Base-by-base conservation (phyloP, 1,140 invertebrate species). In the Bombus ignitus region DNA sequence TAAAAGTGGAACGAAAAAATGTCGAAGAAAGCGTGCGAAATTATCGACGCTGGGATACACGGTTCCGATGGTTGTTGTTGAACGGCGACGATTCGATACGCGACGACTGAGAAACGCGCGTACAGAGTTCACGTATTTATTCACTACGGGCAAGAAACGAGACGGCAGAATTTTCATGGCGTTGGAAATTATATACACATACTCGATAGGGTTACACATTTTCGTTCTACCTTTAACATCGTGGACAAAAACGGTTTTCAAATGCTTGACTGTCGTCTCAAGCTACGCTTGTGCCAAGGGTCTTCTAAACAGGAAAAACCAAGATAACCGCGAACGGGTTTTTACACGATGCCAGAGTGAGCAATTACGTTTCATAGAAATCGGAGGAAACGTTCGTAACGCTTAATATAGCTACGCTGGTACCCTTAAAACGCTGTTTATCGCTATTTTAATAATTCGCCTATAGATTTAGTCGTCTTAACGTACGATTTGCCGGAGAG, bases 391-490 rank as follows among this genome's bases (percentile, higher is more conserved):
- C 88, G 92, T 89, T 92, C 88, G 92, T 81, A 65, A 92, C 84
- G 92, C 85, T 91, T 91, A 91, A 89, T 10, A 92, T 87, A 92
- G 85, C 85, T 78, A 78, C 59, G 59, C 57, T 91, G 90, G 90
- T 89, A 92, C 85, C 88, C 88, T 90, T 92, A 70, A 62, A 92
- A 90, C 88, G 88, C 85, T 86, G 78, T 88, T 92, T 89, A 88
- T 90, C 88, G 86, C 83, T 91, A 89, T 89, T 65, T 53, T 91
- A 37, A 86, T 88, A 88, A 90, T 88, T 90, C 89, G 87, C 86
- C 88, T 91, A 91, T 77, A 86, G 84, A 82, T 86, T 79, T 91
- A 87, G 88, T 28, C 71, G 72, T 39, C 87, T 81, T 82, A 68
- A 83, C 62, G 86, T 47, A 81, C 78, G 71, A 57, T 87, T 62